phyloP scores from a whole-genome alignment of 1,140 invertebrate genomes.

The Polypedilum vanderplanki region DNA sequence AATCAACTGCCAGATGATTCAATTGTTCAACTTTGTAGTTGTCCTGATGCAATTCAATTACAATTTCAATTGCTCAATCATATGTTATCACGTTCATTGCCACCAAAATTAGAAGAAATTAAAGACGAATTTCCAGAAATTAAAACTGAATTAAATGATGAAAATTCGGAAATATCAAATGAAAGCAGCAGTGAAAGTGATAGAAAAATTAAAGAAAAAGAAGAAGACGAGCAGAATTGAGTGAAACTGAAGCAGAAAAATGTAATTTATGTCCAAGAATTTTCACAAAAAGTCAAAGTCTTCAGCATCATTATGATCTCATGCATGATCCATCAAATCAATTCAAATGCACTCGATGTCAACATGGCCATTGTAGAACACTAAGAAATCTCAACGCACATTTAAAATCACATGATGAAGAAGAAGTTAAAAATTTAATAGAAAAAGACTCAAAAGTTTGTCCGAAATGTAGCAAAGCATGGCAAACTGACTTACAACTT shows the following conservation, averaged over 20 bases:
- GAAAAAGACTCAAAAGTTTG: neutral
- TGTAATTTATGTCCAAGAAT: neutral
- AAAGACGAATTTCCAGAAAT: neutral
- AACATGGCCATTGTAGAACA: neutral
- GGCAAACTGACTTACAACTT: neutral
- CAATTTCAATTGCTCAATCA: slow-evolving; percentile 9
- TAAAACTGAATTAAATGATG: neutral
- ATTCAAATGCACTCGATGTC: neutral
- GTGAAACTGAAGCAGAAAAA: neutral
- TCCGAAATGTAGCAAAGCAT: neutral
- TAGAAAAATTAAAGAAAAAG: too few relatives aligned
- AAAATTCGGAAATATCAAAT: neutral
- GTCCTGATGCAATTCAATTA: neutral
- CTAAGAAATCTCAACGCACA: neutral
- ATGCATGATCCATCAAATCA: neutral
- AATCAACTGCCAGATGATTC: neutral
- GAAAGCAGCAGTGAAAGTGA: neutral
- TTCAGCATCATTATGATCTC: neutral
- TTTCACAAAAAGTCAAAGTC: neutral
- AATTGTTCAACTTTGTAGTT: neutral
- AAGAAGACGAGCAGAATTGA: neutral
- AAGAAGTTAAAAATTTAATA: neutral
- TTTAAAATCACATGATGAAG: neutral
- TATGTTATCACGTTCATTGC: neutral
- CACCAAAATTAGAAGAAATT: neutral